These are phyloP conservation scores for Apomyelois bistriatella DNA, from an alignment of 2,888 invertebrate genomes.

Conservation along the genomic window DNA sequence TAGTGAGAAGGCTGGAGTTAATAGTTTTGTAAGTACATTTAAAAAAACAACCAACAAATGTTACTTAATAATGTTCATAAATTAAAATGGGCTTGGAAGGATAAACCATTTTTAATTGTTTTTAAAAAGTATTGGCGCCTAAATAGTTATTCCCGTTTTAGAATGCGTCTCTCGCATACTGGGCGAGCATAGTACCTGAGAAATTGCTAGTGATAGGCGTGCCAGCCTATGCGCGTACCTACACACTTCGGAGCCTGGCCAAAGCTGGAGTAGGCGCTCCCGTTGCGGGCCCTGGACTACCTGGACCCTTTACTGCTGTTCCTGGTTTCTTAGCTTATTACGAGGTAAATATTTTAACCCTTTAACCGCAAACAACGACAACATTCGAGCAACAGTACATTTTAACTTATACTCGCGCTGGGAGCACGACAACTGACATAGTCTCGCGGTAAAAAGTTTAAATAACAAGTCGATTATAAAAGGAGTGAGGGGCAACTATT, in stretches of 20 bases:
- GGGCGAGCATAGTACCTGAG: slow-evolving; percentile 84
- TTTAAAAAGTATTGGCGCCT: not conserved
- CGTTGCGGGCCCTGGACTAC: slow-evolving; percentile 83
- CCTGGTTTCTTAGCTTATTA: slow-evolving; percentile 89
- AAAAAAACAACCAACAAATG: too few species aligned
- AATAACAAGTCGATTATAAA: too few species aligned
- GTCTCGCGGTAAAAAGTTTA: too few species aligned
- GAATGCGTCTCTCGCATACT: slow-evolving; percentile 86
- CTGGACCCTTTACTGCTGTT: slow-evolving; percentile 84
- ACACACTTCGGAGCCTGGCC: slow-evolving; percentile 80
- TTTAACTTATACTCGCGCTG: too few species aligned
- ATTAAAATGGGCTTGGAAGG: too few species aligned
- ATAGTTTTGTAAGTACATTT: slow-evolving; percentile 83
- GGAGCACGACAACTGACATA: too few species aligned
- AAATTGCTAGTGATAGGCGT: slow-evolving; percentile 86
- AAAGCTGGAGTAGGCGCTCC: slow-evolving; percentile 78
- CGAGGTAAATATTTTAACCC: slow-evolving; percentile 71
- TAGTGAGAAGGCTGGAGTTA: slow-evolving; percentile 81
- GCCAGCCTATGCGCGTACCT: slow-evolving; percentile 88
- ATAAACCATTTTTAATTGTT: not conserved
- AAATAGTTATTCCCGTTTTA: slow-evolving; percentile 35
- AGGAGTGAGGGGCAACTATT: too few species aligned
- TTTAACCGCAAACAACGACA: too few species aligned
- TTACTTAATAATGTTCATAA: too few species aligned
- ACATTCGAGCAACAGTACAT: too few species aligned